A percentile compares a stretch with the other conserved stretches of the same genome.
These are phyloP conservation scores for Microchrysa polita DNA, from an alignment of 2,888 invertebrate genomes.

Conservation along the genomic window DNA sequence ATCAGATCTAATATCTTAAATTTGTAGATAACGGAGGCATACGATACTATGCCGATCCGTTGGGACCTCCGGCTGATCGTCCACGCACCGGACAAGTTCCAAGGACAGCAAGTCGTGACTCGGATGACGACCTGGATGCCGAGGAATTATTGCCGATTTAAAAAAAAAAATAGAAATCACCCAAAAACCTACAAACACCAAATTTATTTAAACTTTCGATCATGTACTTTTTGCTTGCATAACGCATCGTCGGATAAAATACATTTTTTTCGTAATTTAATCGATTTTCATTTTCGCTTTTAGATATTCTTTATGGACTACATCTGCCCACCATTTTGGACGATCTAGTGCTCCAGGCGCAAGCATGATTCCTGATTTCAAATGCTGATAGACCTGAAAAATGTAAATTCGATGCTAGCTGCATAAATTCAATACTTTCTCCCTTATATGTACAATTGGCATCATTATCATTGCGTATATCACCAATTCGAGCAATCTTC, in stretches of 20 bases:
- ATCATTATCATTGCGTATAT: slow-evolving; percentile 78
- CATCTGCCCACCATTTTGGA: slow-evolving; percentile 83
- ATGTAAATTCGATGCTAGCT: slow-evolving; percentile 80
- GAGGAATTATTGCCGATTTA: slow-evolving; percentile 62
- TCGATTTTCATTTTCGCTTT: slow-evolving; percentile 59
- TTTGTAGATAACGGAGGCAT: slow-evolving; percentile 17
- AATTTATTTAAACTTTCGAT: no score
- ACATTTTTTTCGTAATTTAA: no score
- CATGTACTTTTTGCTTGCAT: no score
- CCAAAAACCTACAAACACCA: no score
- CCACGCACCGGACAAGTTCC: slow-evolving; percentile 62
- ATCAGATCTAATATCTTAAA: background rate
- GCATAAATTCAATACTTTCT: slow-evolving; percentile 86
- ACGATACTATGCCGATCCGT: slow-evolving; percentile 58
- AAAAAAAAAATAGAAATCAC: slow-evolving; percentile 29
- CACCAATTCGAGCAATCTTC: slow-evolving; percentile 76
- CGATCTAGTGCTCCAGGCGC: slow-evolving; percentile 73
- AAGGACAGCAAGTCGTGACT: slow-evolving; percentile 57
- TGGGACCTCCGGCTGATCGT: slow-evolving; percentile 62
- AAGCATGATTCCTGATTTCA: slow-evolving; percentile 72
- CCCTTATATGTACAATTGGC: slow-evolving; percentile 88
- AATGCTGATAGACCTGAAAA: slow-evolving; percentile 76
- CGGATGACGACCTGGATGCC: slow-evolving; percentile 62
- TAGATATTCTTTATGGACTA: slow-evolving; percentile 65
- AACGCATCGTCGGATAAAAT: no score